phyloP scores from a whole-genome alignment of 2,797 vertebrate species.

The Oryzias sinensis region DNA sequence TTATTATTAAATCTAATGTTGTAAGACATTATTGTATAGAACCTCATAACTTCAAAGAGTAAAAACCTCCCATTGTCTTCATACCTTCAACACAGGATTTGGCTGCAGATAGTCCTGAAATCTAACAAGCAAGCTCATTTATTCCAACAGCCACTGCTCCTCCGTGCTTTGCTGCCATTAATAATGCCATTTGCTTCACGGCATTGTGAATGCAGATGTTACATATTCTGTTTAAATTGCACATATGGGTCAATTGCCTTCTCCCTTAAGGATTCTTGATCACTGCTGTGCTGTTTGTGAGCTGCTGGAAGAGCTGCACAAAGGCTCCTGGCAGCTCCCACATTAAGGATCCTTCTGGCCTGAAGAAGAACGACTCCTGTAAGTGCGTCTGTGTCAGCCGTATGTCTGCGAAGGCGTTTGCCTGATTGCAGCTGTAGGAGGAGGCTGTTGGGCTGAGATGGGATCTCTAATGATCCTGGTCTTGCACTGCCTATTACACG shows the following conservation, averaged over 20 bases:
- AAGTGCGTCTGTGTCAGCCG: slow-evolving; percentile 13
- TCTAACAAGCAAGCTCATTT: slow-evolving; percentile 1
- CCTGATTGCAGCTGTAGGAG: slow-evolving; percentile 29
- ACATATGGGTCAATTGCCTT: slow-evolving; percentile 16
- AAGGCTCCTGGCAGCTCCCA: slow-evolving; percentile 8
- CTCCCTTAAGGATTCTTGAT: slow-evolving; percentile 17
- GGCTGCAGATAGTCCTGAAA: neutral
- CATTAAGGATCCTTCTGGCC: slow-evolving; percentile 13
- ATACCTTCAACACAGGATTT: neutral
- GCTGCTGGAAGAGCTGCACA: slow-evolving; percentile 23
- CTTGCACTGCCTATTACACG: slow-evolving; percentile 11
- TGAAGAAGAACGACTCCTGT: slow-evolving; percentile 16
- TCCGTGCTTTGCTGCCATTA: slow-evolving; percentile 2
- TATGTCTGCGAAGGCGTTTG: slow-evolving; percentile 31
- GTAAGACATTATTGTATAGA: slow-evolving; percentile 6
- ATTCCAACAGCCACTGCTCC: neutral
- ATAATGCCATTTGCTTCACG: slow-evolving; percentile 7
- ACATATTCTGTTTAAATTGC: slow-evolving; percentile 11
- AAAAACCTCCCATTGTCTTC: neutral
- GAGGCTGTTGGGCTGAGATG: slow-evolving; percentile 26
- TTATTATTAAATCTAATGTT: slow-evolving; percentile 4
- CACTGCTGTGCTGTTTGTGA: slow-evolving; percentile 15
- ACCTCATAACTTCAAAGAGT: neutral
- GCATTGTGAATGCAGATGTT: slow-evolving; percentile 9
- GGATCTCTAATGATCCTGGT: slow-evolving; percentile 41